Evolutionary conservation across 2,113 vertebrate species (phyloP), one percentile per base, ranked within the genome.

Genomic region (Acanthisitta chloris): DNA sequence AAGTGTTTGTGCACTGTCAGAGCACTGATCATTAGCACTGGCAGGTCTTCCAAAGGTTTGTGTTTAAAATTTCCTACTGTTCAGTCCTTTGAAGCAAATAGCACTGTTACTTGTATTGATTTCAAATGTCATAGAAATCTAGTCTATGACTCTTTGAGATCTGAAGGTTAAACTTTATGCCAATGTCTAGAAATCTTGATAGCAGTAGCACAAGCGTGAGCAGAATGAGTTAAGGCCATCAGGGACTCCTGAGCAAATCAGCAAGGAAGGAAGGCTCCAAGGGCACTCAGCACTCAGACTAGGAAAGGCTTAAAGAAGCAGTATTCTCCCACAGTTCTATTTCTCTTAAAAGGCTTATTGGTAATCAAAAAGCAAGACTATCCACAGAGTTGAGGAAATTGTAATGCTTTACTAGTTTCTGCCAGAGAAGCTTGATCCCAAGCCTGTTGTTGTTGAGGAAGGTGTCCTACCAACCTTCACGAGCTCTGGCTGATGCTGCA

Each of bases 81-180:
- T 46, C 49, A 51, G 40, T 18, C 43, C 76, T 94, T 71, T 92
- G 87, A 81, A 81, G 74, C 17, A 90, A 89, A 88, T 82, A 70
- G 43, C 26, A 3, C 51, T 71, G 34, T 38, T 91, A 48, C 38
- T 73, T 88, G 45, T 7, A 85, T 48, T 71, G 79, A 82, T 93
- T 94, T 66, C 82, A 83, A 61, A 73, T 86, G 88, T 66, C 74
- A 90, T 18, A 40, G 72, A 86, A 91, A 87, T 87, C 70, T 49
- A 14, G 58, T 55, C 79, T 59, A 5, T 14, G 87, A 48, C 74
- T 95, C 34, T 43, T 40, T 57, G 65, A 77, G 54, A 94, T 65
- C 74, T 96, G 94, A 96, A 95, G 79, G 90, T 96, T 94, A 93
- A 96, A 92, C 67, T 93, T 93, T 71, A 83, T 93, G 88, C 79